phyloP scores from a whole-genome alignment of 2,888 invertebrate genomes.

The Brachyptera risi region DNA sequence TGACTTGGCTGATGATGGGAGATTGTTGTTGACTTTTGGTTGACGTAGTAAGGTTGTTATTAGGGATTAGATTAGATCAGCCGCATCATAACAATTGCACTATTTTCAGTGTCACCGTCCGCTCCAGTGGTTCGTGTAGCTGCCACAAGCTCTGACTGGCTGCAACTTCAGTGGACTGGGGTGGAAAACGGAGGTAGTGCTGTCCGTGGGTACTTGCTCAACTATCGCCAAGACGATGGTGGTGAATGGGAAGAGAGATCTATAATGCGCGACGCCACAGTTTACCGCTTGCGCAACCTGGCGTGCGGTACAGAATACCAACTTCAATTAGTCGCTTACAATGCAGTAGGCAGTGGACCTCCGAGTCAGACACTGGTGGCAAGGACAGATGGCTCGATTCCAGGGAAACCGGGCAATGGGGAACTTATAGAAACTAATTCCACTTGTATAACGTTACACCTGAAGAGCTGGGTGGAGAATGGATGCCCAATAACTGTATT shows the following conservation, averaged over 20 bases:
- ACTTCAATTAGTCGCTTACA: conserved; percentile 39
- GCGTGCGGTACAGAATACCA: conserved; percentile 40
- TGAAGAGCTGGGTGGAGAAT: conserved; percentile 40
- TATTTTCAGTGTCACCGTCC: conserved; percentile 40
- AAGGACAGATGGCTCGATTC: conserved; percentile 40
- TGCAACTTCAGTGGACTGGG: conserved; percentile 42
- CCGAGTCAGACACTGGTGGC: conserved; percentile 39
- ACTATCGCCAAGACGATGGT: conserved; percentile 36
- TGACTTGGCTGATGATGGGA: too few species aligned
- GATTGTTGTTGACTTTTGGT: too few species aligned
- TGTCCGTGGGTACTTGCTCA: conserved; percentile 41
- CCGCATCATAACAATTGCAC: neutral
- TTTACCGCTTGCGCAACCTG: conserved; percentile 37
- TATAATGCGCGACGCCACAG: conserved; percentile 37
- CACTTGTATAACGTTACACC: conserved; percentile 40
- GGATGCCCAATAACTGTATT: conserved; percentile 41
- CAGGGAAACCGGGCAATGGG: conserved; percentile 38
- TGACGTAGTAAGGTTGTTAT: too few species aligned
- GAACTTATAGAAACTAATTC: conserved; percentile 41
- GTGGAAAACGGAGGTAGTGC: conserved; percentile 42
- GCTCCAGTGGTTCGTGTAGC: conserved; percentile 41
- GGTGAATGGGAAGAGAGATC: conserved; percentile 41
- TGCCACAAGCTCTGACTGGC: conserved; percentile 39
- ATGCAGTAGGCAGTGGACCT: conserved; percentile 40
- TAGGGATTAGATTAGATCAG: too few species aligned